A percentile compares a stretch with the other conserved stretches of the same genome.
Conservation (phyloP, 2,888 invertebrate species). For the Phalangium opilio region DNA sequence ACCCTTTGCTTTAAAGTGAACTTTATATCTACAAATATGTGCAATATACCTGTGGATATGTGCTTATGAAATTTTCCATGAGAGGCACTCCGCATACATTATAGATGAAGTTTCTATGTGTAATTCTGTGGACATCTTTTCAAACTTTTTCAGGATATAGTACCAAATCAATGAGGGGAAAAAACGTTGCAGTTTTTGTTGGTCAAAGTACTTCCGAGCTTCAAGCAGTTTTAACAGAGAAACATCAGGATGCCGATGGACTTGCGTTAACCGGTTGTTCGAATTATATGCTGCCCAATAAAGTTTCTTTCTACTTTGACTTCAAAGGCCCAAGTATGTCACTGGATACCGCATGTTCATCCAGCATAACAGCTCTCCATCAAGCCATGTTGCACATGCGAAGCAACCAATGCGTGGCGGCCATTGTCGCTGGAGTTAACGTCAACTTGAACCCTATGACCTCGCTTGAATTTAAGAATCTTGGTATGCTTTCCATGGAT, state of each 20-base stretch:
- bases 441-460: slow-evolving; percentile 75
- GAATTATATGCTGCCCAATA: slow-evolving; percentile 78
- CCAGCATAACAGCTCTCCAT: slow-evolving; percentile 77
- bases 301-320: slow-evolving; percentile 87
- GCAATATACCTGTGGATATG: no score
- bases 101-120: no score
- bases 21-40: no score
- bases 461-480: slow-evolving; percentile 80
- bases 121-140: slow-evolving; percentile 35
- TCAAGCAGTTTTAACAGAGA: slow-evolving; percentile 69
- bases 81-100: no score
- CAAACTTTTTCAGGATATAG: slow-evolving; percentile 44
- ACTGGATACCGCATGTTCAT: slow-evolving; percentile 93
- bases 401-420: slow-evolving; percentile 83
- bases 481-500: slow-evolving; percentile 81
- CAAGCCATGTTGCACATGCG: slow-evolving; percentile 67
- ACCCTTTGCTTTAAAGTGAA: no score
- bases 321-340: slow-evolving; percentile 89
- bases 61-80: no score
- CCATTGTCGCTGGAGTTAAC: slow-evolving; percentile 85
- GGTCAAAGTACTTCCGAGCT: slow-evolving; percentile 84
- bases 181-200: slow-evolving; percentile 83
- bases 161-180: slow-evolving; percentile 66
- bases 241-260: slow-evolving; percentile 56
- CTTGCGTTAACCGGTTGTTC: slow-evolving; percentile 87